Conservation (phyloP, 2,888 invertebrate genomes). For the Drosophila affinis region DNA sequence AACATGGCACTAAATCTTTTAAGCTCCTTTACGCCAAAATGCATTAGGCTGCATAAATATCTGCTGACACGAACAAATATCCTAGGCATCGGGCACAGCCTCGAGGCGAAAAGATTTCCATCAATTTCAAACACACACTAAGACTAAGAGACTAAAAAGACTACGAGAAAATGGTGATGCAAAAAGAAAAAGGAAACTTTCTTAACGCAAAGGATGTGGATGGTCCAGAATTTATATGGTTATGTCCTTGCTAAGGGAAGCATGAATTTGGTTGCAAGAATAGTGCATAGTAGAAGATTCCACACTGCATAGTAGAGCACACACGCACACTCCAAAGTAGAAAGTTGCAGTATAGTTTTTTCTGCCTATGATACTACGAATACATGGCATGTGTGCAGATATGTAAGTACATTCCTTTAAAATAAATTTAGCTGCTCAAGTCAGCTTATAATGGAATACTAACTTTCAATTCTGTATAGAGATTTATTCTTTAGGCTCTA, state of each 20-base stretch:
- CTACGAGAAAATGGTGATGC: constrained; percentile 1
- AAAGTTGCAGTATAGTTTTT: constrained; percentile 39
- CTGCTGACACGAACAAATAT: constrained; percentile 57
- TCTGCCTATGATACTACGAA: constrained; percentile 28
- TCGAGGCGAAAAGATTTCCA: constrained; percentile 30
- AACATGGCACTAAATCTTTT: constrained; percentile 43
- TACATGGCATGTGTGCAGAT: too few relatives aligned
- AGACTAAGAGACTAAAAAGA: background rate
- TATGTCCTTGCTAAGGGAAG: too few relatives aligned
- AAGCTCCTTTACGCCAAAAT: constrained; percentile 50
- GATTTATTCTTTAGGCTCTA: too few relatives aligned
- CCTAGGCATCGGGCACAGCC: constrained; percentile 29
- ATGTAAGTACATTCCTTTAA: constrained; percentile 14
- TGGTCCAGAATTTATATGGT: too few relatives aligned
- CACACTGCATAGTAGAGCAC: constrained; percentile 18
- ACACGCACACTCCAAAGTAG: background rate
- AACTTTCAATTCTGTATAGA: background rate
- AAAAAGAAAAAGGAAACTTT: background rate
- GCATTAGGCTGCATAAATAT: constrained; percentile 57
- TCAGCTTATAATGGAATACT: constrained; percentile 1
- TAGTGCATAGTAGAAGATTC: background rate
- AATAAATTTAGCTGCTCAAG: constrained; percentile 20
- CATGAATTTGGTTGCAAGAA: background rate
- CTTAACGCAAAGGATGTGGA: constrained; percentile 2
- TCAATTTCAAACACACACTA: constrained; percentile 10